Evolutionary conservation across 2,888 invertebrate genomes (phyloP).

Genomic region (Ormyrus pomaceus): DNA sequence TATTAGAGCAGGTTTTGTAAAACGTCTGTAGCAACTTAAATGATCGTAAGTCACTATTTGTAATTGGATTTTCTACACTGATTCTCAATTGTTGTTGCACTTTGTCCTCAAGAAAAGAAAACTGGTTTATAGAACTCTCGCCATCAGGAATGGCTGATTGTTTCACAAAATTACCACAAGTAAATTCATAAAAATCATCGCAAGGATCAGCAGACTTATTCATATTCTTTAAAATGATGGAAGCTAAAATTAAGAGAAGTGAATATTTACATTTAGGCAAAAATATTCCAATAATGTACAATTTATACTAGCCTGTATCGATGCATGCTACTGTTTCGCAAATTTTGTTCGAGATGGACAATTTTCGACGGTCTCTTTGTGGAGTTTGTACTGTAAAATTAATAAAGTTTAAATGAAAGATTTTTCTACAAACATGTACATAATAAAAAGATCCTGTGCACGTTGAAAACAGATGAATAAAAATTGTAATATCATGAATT

Average conservation of each 20-base stretch:
- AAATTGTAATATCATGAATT: no score
- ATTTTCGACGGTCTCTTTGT: not conserved
- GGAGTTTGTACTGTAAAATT: no score
- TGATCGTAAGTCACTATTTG: slow-evolving; percentile 81
- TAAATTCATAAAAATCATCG: slow-evolving; percentile 86
- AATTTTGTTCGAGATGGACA: not conserved
- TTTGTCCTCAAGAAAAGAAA: slow-evolving; percentile 85
- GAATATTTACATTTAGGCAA: not conserved
- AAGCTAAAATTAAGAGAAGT: slow-evolving; percentile 76
- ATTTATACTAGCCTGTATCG: not conserved
- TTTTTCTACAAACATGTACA: no score
- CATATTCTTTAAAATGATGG: slow-evolving; percentile 83
- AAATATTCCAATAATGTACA: not conserved
- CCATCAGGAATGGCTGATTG: not conserved
- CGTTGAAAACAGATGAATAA: no score
- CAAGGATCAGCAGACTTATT: slow-evolving; percentile 84
- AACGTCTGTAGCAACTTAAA: slow-evolving; percentile 87
- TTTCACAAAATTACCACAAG: slow-evolving; percentile 78
- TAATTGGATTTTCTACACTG: slow-evolving; percentile 81
- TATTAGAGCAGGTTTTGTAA: slow-evolving; percentile 92
- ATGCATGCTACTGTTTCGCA: not conserved
- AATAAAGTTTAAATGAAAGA: no score
- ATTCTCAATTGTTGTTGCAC: slow-evolving; percentile 84
- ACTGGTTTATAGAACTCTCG: slow-evolving; percentile 83
- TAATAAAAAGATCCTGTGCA: no score